Base-by-base conservation (phyloP, 2,888 invertebrate genomes). In the Agrypnus murinus region DNA sequence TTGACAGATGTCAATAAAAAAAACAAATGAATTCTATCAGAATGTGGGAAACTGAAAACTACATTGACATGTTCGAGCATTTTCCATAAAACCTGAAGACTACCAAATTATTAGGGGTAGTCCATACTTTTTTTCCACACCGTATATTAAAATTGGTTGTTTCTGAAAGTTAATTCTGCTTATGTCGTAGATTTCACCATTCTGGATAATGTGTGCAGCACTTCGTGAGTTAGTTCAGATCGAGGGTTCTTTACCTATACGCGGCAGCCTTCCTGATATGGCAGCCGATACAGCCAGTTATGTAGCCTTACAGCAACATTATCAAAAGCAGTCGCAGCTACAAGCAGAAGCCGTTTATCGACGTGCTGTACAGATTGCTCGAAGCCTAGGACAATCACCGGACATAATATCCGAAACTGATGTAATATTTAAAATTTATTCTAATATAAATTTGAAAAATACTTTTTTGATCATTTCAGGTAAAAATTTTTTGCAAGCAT, bases 241-340 rank as follows among this genome's bases (percentile, higher is more conserved):
- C 70, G 97, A 97, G 85, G 96, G 96, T 4, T 87, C 90, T 74
- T 86, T 98, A 17, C 98, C 98, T 5, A 85, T 98, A 4, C 90
- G 93, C 79, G 98, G 98, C 17, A 90, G 93, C 7, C 86, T 99
- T 46, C 98, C 98, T 1, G 98, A 99, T 82, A 98, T 99, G 98
- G 96, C 96, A 2, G 93, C 98, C 1, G 97, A 98, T 77, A 97
- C 98, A 3, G 92, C 92, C 71, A 92, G 95, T 78, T 99, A 96
- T 84, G 91, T 98, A 50, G 90, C 92, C 72, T 88, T 99, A 64
- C 98, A 98, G 84, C 95, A 95, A 84, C 89, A 97, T 84, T 93
- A 96, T 82, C 91, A 93, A 69, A 91, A 92, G 38, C 95, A 96
- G 86, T 96, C 98, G 0, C 87, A 91, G 57, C 87, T 90, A 73